Conservation (phyloP, 2,888 invertebrate species). For the Eudasyphora cyanicolor region DNA sequence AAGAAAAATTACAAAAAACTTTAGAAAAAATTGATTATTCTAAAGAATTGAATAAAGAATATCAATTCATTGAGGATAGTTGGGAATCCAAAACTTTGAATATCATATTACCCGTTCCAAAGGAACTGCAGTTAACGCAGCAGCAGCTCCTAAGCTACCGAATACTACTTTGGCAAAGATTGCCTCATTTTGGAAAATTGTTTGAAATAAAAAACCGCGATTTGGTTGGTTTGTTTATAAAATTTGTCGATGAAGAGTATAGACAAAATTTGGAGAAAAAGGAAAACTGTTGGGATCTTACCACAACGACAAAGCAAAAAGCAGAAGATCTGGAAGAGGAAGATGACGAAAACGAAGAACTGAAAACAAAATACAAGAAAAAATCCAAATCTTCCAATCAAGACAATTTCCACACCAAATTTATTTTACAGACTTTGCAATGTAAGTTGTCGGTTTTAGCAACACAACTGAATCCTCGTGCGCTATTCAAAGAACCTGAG, state of each 20-base stretch:
- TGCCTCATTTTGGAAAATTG: slow-evolving; percentile 87
- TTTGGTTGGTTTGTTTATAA: slow-evolving; percentile 88
- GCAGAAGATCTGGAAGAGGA: slow-evolving; percentile 73
- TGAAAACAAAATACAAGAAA: slow-evolving; percentile 75
- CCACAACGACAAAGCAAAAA: slow-evolving; percentile 66
- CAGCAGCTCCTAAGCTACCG: slow-evolving; percentile 84
- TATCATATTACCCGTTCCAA: slow-evolving; percentile 63
- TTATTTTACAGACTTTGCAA: slow-evolving; percentile 80
- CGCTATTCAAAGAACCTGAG: slow-evolving; percentile 88
- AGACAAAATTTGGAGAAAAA: slow-evolving; percentile 82
- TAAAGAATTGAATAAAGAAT: neutral
- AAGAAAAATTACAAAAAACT: slow-evolving; percentile 82
- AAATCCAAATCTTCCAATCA: slow-evolving; percentile 20
- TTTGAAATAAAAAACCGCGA: slow-evolving; percentile 91
- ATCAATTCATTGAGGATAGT: neutral
- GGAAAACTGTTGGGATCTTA: slow-evolving; percentile 82
- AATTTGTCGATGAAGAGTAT: slow-evolving; percentile 85
- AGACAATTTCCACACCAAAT: slow-evolving; percentile 64
- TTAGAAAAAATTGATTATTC: slow-evolving; percentile 72
- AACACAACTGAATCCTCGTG: slow-evolving; percentile 90
- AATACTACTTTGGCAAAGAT: slow-evolving; percentile 89
- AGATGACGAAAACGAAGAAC: slow-evolving; percentile 69
- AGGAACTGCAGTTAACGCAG: slow-evolving; percentile 60
- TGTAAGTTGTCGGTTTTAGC: slow-evolving; percentile 88
- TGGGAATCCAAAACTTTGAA: slow-evolving; percentile 67